These are phyloP conservation scores for Falco cherrug DNA, from an alignment of 2,797 vertebrate species.

Conservation along the genomic window DNA sequence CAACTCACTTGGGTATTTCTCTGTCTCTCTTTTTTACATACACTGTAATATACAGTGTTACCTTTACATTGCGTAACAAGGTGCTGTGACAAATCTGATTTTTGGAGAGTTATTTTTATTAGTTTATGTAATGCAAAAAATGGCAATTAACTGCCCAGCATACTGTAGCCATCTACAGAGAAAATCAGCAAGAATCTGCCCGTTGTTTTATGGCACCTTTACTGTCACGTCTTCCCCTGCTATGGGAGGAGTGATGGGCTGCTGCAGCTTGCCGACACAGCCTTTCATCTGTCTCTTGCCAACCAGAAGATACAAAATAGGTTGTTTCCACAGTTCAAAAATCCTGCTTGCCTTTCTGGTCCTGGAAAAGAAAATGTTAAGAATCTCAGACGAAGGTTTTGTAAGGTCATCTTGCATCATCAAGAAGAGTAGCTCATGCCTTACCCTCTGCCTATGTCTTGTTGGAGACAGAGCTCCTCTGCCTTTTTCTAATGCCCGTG, in stretches of 20 bases:
- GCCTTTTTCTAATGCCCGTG: no score
- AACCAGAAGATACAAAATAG: neutral
- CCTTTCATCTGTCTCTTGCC: neutral
- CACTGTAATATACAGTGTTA: neutral
- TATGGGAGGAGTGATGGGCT: accelerated
- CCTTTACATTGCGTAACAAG: neutral
- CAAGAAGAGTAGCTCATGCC: neutral
- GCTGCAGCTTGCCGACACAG: accelerated
- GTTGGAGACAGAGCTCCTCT: neutral
- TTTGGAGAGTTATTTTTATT: neutral
- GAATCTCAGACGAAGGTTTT: neutral
- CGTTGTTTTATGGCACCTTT: accelerated
- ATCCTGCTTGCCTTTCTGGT: neutral
- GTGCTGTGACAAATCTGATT: neutral
- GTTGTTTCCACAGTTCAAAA: neutral
- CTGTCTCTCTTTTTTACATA: neutral
- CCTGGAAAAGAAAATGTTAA: neutral
- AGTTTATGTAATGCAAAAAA: neutral
- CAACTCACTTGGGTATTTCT: neutral
- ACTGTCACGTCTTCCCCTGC: accelerated
- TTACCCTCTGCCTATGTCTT: accelerated
- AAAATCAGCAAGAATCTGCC: no score
- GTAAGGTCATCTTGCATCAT: neutral
- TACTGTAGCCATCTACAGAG: neutral
- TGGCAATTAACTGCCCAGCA: neutral